Percentiles rank a stretch among this genome's conserved stretches.
Evolutionary conservation across 2,888 invertebrate genomes (phyloP).

Genomic region (Argyra leucocephala): DNA sequence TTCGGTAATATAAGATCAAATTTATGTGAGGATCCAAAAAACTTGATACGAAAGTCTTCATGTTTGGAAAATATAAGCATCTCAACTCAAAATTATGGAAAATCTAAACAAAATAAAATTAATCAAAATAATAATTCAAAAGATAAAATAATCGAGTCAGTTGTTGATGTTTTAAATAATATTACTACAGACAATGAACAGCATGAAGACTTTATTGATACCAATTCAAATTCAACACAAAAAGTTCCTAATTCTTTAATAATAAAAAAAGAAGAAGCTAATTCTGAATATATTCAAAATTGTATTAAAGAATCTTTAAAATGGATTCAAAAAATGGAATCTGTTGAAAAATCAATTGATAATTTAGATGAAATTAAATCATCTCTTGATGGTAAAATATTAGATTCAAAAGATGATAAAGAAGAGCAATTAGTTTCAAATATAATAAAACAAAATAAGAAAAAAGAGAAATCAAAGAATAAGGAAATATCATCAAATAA

Average conservation of each 20-base stretch:
- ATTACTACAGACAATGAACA: not conserved
- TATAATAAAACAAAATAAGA: not conserved
- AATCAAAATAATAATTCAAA: not conserved
- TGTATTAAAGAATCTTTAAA: conserved; percentile 10
- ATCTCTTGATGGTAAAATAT: not conserved
- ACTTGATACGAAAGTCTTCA: conserved; percentile 6
- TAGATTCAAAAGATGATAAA: not conserved
- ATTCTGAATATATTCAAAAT: conserved; percentile 9
- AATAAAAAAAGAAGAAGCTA: not conserved
- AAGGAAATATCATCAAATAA: no score
- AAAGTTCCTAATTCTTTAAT: not conserved
- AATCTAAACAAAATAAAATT: not conserved
- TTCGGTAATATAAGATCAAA: not conserved
- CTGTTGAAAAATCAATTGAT: not conserved
- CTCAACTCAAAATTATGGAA: not conserved
- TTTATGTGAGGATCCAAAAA: conserved; percentile 1
- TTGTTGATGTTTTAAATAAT: not conserved
- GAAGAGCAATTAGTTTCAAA: no score
- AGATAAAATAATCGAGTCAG: no score
- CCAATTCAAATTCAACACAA: not conserved
- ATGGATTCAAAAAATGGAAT: not conserved
- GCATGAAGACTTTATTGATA: conserved; percentile 1
- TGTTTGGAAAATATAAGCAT: not conserved
- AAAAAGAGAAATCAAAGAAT: no score
- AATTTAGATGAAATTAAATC: not conserved